phyloP scores from a whole-genome alignment of 1,140 invertebrate genomes.

The Doryteuthis pealeii region DNA sequence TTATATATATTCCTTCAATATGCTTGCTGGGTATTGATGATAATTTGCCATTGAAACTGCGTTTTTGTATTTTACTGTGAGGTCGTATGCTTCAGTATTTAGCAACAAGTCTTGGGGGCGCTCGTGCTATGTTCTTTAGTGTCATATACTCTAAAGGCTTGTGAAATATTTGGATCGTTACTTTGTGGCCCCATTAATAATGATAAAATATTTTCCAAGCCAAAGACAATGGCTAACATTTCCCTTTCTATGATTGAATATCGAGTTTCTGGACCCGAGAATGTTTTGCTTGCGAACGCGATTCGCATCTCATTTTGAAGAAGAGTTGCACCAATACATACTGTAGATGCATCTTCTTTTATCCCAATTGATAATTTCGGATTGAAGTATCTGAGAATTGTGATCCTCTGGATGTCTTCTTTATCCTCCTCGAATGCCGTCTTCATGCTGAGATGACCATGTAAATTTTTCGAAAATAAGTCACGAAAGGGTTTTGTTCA shows the following conservation, averaged over 20 bases:
- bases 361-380: no score
- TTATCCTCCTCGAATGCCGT: conserved; percentile 24
- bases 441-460: conserved; percentile 16
- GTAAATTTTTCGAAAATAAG: conserved; percentile 17
- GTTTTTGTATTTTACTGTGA: conserved; percentile 36
- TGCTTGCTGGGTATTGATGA: neutral
- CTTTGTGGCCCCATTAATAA: conserved; percentile 54
- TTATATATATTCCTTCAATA: neutral
- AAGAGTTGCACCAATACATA: conserved; percentile 58
- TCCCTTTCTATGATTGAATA: conserved; percentile 64
- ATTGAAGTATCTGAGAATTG: conserved; percentile 20
- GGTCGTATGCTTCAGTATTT: conserved; percentile 25
- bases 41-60: conserved; percentile 28
- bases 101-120: conserved; percentile 31
- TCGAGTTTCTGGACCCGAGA: conserved; percentile 57
- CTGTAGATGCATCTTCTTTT: conserved; percentile 33
- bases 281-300: conserved; percentile 57
- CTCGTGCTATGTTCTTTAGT: conserved; percentile 24
- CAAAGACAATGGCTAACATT: conserved; percentile 62
- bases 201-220: conserved; percentile 62
- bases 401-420: conserved; percentile 6
- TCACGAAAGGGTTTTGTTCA: conserved; percentile 17
- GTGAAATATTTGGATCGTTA: conserved; percentile 29
- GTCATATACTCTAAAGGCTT: conserved; percentile 33
- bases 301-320: conserved; percentile 59